Evolutionary conservation across 2,113 vertebrate genomes (phyloP).

Genomic region (Scatophagus argus): DNA sequence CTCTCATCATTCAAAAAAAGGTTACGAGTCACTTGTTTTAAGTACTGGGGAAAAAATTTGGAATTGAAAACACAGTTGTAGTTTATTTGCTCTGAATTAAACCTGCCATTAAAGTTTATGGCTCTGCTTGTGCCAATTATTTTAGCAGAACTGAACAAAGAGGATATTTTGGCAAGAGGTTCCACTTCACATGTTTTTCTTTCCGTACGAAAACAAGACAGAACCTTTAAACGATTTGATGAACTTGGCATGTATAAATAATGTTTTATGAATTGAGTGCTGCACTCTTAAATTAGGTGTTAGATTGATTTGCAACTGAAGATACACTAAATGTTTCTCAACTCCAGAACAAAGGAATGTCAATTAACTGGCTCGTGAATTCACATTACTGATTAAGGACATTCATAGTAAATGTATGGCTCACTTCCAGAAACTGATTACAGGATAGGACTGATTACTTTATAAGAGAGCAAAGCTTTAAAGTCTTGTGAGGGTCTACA

Average conservation of each 20-base stretch:
- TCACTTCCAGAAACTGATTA: conserved; percentile 1
- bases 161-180: conserved; percentile 28
- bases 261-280: conserved; percentile 33
- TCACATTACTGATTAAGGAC: background rate
- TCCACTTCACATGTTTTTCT: conserved; percentile 34
- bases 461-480: background rate
- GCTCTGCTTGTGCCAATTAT: conserved; percentile 17
- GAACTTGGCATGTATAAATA: conserved; percentile 20
- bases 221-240: conserved; percentile 18
- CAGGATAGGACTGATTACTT: too few species aligned
- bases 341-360: conserved; percentile 14
- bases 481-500: background rate
- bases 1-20: conserved; percentile 13
- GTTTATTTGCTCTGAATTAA: conserved; percentile 53
- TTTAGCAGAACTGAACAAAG: conserved; percentile 37
- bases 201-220: conserved; percentile 45
- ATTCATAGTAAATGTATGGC: background rate
- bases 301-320: conserved; percentile 20
- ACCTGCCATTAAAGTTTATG: conserved; percentile 59
- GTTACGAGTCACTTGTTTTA: conserved; percentile 38
- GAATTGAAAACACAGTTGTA: conserved; percentile 47
- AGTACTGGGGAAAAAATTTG: conserved; percentile 15
- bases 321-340: conserved; percentile 1
- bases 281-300: conserved; percentile 28
- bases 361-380: conserved; percentile 6